Percentiles rank a stretch among this genome's conserved stretches.
Evolutionary conservation across 2,797 vertebrate genomes (phyloP).

Genomic region (Gephyroberyx darwinii): DNA sequence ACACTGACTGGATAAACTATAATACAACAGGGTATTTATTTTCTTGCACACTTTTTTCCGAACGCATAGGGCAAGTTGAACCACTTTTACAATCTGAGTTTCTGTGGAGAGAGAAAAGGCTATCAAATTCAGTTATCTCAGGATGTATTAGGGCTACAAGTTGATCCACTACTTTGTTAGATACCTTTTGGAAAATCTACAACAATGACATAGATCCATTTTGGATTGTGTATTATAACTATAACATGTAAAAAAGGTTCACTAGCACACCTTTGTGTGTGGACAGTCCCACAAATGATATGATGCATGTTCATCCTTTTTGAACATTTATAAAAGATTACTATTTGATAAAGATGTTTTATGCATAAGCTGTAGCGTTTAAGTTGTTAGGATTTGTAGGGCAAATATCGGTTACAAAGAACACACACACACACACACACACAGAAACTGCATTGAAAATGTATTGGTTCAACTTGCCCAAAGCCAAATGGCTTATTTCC

Average conservation of each 20-base stretch:
- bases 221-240: not conserved
- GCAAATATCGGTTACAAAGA: not conserved
- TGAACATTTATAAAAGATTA: not conserved
- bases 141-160: not conserved
- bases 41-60: not conserved
- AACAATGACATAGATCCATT: not conserved
- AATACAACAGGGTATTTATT: conserved; percentile 4
- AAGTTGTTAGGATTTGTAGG: not conserved
- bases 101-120: no score
- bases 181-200: not conserved
- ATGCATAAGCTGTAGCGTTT: not conserved
- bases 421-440: not conserved
- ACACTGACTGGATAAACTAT: not conserved
- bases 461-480: not conserved
- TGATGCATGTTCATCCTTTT: not conserved
- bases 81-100: no score
- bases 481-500: no score
- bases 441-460: conserved; percentile 5
- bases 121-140: no score
- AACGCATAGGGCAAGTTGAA: not conserved
- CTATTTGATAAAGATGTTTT: not conserved
- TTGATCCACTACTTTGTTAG: not conserved
- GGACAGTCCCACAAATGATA: not conserved
- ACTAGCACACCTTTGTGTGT: no score
- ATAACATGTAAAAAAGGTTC: not conserved